These are phyloP conservation scores for Aulostomus chinensis DNA, from an alignment of 2,797 vertebrate species.

Conservation along the genomic window DNA sequence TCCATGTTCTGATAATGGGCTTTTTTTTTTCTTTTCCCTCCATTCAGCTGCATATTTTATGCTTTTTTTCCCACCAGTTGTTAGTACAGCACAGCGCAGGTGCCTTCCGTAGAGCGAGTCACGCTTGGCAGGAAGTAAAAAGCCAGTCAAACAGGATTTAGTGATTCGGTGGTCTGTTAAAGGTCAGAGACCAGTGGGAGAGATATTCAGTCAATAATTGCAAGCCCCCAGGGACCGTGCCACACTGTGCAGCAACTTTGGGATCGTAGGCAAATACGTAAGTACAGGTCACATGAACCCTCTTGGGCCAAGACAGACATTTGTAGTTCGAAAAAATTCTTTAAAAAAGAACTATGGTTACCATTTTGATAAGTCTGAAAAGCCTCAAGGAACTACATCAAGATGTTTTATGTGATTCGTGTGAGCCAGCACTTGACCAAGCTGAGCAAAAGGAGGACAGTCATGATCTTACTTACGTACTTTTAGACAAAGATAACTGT, in stretches of 20 bases:
- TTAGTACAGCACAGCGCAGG: slow-evolving; percentile 7
- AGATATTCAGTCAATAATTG: slow-evolving; percentile 80
- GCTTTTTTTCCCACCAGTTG: slow-evolving; percentile 19
- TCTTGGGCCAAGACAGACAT: background rate
- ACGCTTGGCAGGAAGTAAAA: slow-evolving; percentile 60
- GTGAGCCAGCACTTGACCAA: background rate
- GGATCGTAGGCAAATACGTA: background rate
- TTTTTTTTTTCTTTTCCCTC: background rate
- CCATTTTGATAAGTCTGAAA: background rate
- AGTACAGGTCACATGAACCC: slow-evolving; percentile 3
- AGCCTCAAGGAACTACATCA: background rate
- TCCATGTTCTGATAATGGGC: slow-evolving; percentile 4
- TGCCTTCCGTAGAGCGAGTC: slow-evolving; percentile 41
- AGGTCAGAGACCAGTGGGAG: slow-evolving; percentile 64
- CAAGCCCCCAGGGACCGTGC: slow-evolving; percentile 6
- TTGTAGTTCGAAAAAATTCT: background rate
- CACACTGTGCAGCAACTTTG: background rate
- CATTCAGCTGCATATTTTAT: slow-evolving; percentile 7
- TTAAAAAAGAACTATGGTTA: too few species aligned
- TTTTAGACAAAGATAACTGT: too few species aligned
- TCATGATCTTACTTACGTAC: background rate
- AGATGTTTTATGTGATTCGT: background rate
- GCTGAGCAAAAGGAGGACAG: background rate
- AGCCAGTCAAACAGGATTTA: slow-evolving; percentile 67
- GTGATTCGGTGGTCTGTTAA: slow-evolving; percentile 66